A percentile compares a stretch with the other conserved stretches of the same genome.
Evolutionary conservation across 1,140 invertebrate species (phyloP).

Genomic region (Drosophila asahinai): DNA sequence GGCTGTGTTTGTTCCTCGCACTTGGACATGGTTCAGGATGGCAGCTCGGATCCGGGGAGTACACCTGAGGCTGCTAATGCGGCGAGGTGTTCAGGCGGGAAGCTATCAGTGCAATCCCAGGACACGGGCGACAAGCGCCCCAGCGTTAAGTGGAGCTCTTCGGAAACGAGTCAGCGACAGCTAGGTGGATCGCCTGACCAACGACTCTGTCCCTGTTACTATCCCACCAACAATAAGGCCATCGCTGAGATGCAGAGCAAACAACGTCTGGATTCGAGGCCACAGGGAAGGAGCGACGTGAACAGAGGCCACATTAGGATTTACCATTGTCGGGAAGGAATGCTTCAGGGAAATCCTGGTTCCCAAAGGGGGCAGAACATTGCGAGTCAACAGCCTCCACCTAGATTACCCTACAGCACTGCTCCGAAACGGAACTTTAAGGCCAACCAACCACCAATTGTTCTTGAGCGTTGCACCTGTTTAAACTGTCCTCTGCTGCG

Average conservation of each 20-base stretch:
- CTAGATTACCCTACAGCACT: too few species aligned
- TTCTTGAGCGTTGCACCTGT: neutral
- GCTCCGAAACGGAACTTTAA: neutral
- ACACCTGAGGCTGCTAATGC: neutral
- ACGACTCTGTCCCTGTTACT: too few species aligned
- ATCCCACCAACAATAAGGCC: neutral
- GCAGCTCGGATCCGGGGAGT: neutral
- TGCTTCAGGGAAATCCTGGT: neutral
- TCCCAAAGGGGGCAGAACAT: neutral
- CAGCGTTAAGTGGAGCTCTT: neutral
- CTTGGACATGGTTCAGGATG: neutral
- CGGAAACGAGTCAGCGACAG: too few species aligned
- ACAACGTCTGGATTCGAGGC: neutral
- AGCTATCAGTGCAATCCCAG: neutral
- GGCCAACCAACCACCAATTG: neutral
- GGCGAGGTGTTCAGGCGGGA: neutral
- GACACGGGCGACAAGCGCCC: neutral
- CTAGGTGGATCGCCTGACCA: too few species aligned
- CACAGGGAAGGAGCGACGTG: neutral
- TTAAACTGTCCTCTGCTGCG: neutral
- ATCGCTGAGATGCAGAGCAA: neutral
- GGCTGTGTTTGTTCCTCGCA: slow-evolving; percentile 60
- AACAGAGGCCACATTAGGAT: neutral
- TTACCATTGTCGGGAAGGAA: neutral
- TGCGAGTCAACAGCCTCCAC: neutral